These are phyloP conservation scores for Cyrtonyx montezumae DNA, from an alignment of 2,113 vertebrate genomes.

Conservation along the genomic window DNA sequence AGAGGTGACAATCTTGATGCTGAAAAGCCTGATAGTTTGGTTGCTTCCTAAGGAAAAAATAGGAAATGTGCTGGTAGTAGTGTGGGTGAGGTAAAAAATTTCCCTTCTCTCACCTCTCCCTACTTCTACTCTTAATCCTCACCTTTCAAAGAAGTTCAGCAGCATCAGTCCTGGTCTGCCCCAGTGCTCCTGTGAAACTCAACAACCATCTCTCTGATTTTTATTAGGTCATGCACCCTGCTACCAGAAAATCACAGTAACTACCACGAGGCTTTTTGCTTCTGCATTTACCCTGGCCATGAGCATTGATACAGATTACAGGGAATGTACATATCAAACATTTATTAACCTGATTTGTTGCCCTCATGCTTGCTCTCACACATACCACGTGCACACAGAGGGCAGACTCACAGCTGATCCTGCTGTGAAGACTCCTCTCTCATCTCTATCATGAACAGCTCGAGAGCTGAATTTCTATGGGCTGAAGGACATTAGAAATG, in stretches of 20 bases:
- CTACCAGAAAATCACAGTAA: neutral
- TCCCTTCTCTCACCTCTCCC: neutral
- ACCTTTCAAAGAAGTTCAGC: neutral
- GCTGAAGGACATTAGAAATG: neutral
- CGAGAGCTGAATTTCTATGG: neutral
- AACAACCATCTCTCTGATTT: neutral
- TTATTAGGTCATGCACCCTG: neutral
- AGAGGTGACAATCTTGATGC: neutral
- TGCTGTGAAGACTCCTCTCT: neutral
- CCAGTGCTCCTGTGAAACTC: neutral
- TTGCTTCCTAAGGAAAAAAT: neutral
- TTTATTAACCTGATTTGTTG: neutral
- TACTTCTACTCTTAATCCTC: neutral
- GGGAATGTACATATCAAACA: neutral
- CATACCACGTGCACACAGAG: fast-evolving
- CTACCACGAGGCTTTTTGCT: neutral
- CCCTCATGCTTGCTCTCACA: neutral
- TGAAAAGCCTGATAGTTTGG: neutral
- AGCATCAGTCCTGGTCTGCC: neutral
- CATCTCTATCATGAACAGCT: neutral
- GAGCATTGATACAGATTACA: neutral
- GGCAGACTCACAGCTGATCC: neutral
- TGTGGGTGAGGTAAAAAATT: neutral
- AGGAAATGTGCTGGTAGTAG: neutral
- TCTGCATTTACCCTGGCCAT: neutral